Evolutionary conservation across 2,888 invertebrate species (phyloP).

Genomic region (Lamproptera curius): DNA sequence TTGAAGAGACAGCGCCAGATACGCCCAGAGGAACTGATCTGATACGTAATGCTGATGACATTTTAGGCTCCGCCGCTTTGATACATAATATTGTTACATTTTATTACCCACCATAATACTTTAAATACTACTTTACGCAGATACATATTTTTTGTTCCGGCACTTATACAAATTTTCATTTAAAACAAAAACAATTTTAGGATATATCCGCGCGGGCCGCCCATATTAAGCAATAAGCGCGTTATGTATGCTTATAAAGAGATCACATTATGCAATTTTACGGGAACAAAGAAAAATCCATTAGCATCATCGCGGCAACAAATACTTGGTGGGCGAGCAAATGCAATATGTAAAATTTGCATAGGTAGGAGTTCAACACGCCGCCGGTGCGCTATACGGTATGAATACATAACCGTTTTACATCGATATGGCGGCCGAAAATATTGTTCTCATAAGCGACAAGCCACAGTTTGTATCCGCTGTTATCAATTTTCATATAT

Average conservation of each 20-base stretch:
- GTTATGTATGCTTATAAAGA: not conserved
- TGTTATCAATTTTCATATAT: slow-evolving; percentile 22
- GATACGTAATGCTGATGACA: too few species aligned
- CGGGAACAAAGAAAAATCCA: slow-evolving; percentile 27
- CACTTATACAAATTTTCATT: too few species aligned
- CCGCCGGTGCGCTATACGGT: slow-evolving; percentile 41
- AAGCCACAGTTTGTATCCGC: slow-evolving; percentile 36
- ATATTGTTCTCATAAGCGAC: slow-evolving; percentile 46
- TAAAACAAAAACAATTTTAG: too few species aligned
- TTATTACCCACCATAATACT: too few species aligned
- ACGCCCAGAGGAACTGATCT: too few species aligned
- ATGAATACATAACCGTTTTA: slow-evolving; percentile 55
- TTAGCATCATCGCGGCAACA: slow-evolving; percentile 41
- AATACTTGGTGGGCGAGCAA: slow-evolving; percentile 43
- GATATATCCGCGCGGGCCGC: too few species aligned
- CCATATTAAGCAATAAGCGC: too few species aligned
- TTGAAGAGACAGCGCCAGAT: not conserved
- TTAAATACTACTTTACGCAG: too few species aligned
- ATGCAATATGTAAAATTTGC: slow-evolving; percentile 58
- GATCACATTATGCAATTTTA: slow-evolving; percentile 13
- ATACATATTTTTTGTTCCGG: too few species aligned
- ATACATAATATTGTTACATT: too few species aligned
- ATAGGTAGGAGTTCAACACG: slow-evolving; percentile 51
- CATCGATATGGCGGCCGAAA: slow-evolving; percentile 35
- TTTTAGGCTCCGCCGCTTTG: too few species aligned